Conservation (phyloP, 2,797 vertebrate genomes). For the Phataginus tetradactyla region DNA sequence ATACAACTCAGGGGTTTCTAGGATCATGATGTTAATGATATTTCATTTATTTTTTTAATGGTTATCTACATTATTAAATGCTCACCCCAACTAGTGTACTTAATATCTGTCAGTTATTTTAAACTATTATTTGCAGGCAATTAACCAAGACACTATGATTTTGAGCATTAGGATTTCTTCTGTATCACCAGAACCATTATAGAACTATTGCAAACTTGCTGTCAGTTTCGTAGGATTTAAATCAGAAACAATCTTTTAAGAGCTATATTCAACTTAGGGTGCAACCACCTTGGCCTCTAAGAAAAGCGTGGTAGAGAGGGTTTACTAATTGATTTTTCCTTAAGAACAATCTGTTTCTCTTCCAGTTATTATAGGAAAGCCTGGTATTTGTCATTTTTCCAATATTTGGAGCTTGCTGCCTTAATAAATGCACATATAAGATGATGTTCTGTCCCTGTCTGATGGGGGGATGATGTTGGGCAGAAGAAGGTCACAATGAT, state of each 20-base stretch:
- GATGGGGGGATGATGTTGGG: conserved; percentile 79
- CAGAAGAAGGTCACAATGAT: conserved; percentile 86
- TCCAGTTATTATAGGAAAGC: conserved; percentile 76
- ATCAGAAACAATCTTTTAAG: conserved; percentile 70
- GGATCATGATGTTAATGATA: conserved; percentile 37
- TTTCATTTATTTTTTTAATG: conserved; percentile 57
- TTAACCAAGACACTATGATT: background rate
- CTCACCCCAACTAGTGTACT: too few species aligned
- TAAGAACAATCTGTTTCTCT: conserved; percentile 75
- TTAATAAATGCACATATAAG: conserved; percentile 85
- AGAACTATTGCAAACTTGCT: conserved; percentile 25
- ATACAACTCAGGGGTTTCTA: conserved; percentile 42
- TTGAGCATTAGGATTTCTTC: conserved; percentile 42
- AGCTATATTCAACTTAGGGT: conserved; percentile 60
- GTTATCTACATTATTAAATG: too few species aligned
- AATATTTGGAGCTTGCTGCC: conserved; percentile 75
- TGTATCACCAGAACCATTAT: background rate
- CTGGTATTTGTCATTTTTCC: conserved; percentile 82
- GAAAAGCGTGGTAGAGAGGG: conserved; percentile 54
- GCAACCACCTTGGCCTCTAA: conserved; percentile 41
- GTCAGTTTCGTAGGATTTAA: conserved; percentile 75
- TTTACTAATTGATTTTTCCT: conserved; percentile 84
- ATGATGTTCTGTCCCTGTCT: conserved; percentile 78
- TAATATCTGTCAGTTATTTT: conserved; percentile 50
- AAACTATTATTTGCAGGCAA: conserved; percentile 48